Evolutionary conservation across 2,113 vertebrate genomes (phyloP).

Genomic region (Polypterus senegalus): DNA sequence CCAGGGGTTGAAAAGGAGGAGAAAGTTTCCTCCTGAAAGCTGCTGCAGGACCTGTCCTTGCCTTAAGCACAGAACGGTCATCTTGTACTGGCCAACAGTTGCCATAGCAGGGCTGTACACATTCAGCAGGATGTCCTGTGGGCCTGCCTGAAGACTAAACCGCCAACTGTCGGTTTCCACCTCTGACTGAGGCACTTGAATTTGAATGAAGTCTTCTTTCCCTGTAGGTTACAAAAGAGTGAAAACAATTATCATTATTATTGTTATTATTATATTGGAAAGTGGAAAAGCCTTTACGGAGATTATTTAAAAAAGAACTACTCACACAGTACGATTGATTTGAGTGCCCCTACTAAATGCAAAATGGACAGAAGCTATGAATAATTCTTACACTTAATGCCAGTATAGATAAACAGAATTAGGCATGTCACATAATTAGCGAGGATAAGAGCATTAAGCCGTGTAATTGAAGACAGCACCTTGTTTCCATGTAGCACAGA

Average conservation of each 20-base stretch:
- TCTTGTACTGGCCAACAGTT: conserved; percentile 59
- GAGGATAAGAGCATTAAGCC: too few species aligned
- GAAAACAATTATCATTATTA: too few species aligned
- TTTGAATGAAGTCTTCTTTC: conserved; percentile 45
- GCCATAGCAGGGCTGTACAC: conserved; percentile 60
- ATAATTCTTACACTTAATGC: too few species aligned
- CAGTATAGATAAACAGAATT: too few species aligned
- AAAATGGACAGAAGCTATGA: too few species aligned
- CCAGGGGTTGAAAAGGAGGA: conserved; percentile 88
- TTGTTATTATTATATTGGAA: too few species aligned
- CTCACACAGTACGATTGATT: background rate
- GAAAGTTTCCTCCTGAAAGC: conserved; percentile 44
- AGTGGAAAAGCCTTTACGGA: too few species aligned
- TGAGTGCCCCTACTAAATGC: too few species aligned
- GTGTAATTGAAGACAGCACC: too few species aligned
- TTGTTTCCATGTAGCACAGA: too few species aligned
- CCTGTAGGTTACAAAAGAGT: conserved; percentile 42
- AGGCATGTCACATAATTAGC: too few species aligned
- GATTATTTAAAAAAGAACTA: conserved; percentile 15
- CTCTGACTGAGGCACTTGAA: conserved; percentile 29
- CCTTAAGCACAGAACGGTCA: conserved; percentile 44
- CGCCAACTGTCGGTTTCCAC: conserved; percentile 36
- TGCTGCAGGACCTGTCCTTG: conserved; percentile 34
- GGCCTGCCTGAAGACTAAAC: conserved; percentile 35
- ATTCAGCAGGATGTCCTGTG: conserved; percentile 40